Evolutionary conservation across 1,140 invertebrate species (phyloP), one percentile per base, ranked within the genome.

Genomic region (Pogonognathellus flavescens): DNA sequence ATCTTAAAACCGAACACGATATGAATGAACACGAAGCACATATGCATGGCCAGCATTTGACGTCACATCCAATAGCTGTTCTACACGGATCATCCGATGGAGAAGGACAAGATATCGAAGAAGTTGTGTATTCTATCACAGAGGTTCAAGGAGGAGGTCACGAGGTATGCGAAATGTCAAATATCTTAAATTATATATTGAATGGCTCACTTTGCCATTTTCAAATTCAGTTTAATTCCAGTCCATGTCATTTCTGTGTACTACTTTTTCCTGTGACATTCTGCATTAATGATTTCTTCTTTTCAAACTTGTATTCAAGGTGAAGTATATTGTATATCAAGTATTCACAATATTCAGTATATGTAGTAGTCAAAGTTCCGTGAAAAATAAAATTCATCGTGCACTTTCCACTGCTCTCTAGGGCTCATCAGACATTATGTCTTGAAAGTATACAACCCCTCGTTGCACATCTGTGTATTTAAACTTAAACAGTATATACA

Each of bases 61-160:
- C 50, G 16, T 66, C 60, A 41, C 85, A 86, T 41, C 85, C 85
- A 5, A 70, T 86, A 14, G 66, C 85, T 8, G 52, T 86, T 59
- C 20, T 85, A 4, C 25, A 80, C 0, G 31, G 49, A 31, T 59
- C 18, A 57, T 50, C 25, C 14, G 80, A 80, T 50, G 31, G 49
- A 1, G 20, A 25, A 8, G 57, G 52, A 5, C 55, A 84, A 9
- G 83, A 83, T 18, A 50, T 87, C 5, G 86, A 83, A 50, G 86
- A 87, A 85, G 86, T 87, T 22, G 86, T 87, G 1, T 87, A 87
- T 72, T 87, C 83, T 7, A 87, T 87, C 25, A 62, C 82, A 20
- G 82, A 83, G 9, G 80, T 83, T 53, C 41, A 76, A 8, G 72
- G 52, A 25, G 86, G 62, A 14, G 70, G 31, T 25, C 86, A 87